Conservation (phyloP, 1,140 invertebrate species). For the Trichogramma pretiosum region DNA sequence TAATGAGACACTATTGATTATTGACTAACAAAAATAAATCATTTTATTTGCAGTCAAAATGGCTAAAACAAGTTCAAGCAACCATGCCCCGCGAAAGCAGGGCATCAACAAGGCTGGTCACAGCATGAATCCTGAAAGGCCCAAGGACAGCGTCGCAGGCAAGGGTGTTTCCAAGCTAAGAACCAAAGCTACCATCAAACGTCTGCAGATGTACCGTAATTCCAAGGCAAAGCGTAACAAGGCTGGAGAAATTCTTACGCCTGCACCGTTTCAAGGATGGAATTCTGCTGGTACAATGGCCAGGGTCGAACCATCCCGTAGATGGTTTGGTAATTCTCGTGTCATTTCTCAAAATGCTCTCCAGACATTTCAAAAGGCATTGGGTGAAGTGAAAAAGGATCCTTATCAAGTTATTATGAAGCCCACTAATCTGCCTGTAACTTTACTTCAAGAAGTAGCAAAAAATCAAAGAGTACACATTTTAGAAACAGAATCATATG, state of each 20-base stretch:
- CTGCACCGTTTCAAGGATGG: slow-evolving; percentile 90
- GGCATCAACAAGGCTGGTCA: slow-evolving; percentile 70
- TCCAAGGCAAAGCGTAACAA: slow-evolving; percentile 89
- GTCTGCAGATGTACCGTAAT: slow-evolving; percentile 96
- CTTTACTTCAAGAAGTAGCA: slow-evolving; percentile 86
- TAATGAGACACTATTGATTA: no score
- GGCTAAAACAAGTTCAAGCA: slow-evolving; percentile 60
- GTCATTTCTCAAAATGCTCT: slow-evolving; percentile 89
- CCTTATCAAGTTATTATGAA: slow-evolving; percentile 98
- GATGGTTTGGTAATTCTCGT: slow-evolving; percentile 94
- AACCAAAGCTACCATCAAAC: slow-evolving; percentile 88
- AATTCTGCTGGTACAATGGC: slow-evolving; percentile 84
- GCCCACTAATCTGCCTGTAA: slow-evolving; percentile 88
- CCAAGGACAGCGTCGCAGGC: slow-evolving; percentile 61
- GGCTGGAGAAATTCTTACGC: slow-evolving; percentile 83
- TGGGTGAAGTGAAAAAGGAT: slow-evolving; percentile 88
- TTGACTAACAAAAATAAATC: no score
- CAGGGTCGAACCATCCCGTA: slow-evolving; percentile 91
- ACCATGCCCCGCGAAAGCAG: slow-evolving; percentile 63
- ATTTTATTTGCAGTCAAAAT: slow-evolving; percentile 47
- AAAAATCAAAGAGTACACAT: slow-evolving; percentile 88
- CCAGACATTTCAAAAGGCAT: slow-evolving; percentile 94
- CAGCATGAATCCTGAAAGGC: slow-evolving; percentile 82
- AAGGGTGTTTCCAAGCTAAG: slow-evolving; percentile 78
- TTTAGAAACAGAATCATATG: slow-evolving; percentile 90